Evolutionary conservation across 2,113 vertebrate genomes (phyloP).

Genomic region (Mandrillus leucophaeus): DNA sequence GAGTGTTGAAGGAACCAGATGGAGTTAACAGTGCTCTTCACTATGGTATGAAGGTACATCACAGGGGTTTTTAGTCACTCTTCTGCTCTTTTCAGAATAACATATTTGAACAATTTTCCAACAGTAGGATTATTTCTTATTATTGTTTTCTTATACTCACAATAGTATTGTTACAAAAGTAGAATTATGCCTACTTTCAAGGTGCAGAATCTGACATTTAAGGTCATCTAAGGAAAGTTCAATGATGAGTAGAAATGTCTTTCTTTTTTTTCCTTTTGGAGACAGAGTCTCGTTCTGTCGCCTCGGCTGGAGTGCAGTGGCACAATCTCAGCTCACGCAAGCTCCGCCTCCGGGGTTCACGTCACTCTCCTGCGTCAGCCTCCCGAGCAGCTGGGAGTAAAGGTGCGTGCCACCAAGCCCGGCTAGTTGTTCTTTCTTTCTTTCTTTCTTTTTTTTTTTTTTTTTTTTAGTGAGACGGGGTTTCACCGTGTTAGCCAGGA

Average conservation of each 20-base stretch:
- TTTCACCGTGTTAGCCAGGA: too few species aligned
- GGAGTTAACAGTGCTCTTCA: background rate
- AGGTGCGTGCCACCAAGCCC: accelerated
- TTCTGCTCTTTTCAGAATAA: background rate
- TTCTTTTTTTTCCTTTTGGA: too few species aligned
- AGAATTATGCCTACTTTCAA: background rate
- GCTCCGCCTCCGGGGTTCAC: too few species aligned
- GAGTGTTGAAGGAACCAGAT: background rate
- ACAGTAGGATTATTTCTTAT: background rate
- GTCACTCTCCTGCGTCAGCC: too few species aligned
- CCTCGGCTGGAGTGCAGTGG: too few species aligned
- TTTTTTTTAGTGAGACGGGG: too few species aligned
- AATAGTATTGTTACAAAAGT: background rate
- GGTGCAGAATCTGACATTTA: background rate
- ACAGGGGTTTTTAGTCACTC: background rate
- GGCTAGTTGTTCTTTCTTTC: too few species aligned
- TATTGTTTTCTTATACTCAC: background rate
- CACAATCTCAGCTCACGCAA: too few species aligned
- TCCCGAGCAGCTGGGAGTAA: too few species aligned
- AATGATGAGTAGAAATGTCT: background rate
- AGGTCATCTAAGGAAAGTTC: background rate
- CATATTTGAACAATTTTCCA: background rate
- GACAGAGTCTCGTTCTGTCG: too few species aligned
- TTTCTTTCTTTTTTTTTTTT: too few species aligned
- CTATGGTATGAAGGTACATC: background rate